Conservation (phyloP, 2,797 vertebrate genomes). For the Acanthis flammea region DNA sequence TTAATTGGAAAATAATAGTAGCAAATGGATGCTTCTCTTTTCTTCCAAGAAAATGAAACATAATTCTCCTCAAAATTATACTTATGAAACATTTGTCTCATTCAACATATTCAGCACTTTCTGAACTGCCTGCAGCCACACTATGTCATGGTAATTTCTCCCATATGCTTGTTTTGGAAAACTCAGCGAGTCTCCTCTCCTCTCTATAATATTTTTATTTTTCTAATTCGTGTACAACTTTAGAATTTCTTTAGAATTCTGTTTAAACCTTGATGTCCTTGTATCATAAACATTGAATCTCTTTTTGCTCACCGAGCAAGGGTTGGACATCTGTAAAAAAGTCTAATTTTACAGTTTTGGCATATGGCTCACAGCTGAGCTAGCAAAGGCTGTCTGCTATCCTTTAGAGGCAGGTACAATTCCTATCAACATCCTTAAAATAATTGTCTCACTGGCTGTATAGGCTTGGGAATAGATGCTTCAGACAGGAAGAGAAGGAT, state of each 20-base stretch:
- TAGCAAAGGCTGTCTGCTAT: neutral
- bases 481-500: neutral
- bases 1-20: neutral
- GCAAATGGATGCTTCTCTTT: neutral
- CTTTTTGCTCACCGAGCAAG: neutral
- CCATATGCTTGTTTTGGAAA: neutral
- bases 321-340: neutral
- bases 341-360: neutral
- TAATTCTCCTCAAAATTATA: neutral
- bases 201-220: neutral
- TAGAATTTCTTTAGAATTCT: neutral
- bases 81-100: neutral
- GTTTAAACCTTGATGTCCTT: conserved; percentile 28
- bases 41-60: neutral
- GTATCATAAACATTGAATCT: neutral
- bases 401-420: conserved; percentile 14
- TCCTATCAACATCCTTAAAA: neutral
- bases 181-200: neutral
- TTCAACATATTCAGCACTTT: neutral
- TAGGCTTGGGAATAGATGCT: neutral
- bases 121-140: neutral
- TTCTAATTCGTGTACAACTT: neutral
- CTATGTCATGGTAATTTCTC: neutral
- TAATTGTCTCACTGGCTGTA: neutral
- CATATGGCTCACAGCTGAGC: neutral